Evolutionary conservation across 2,113 vertebrate genomes (phyloP).

Genomic region (Asarcornis scutulata): DNA sequence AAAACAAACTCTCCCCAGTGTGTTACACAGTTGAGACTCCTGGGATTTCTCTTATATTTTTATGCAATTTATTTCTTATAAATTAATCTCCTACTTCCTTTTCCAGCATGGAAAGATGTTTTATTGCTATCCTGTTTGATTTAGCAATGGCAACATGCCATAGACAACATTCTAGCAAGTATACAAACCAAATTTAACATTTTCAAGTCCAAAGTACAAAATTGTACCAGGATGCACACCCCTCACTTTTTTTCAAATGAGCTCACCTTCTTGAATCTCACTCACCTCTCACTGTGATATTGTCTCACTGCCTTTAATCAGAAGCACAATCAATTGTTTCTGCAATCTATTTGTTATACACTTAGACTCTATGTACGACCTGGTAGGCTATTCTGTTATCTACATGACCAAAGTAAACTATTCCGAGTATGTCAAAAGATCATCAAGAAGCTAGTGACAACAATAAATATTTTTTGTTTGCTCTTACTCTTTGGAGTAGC

Average conservation of each 20-base stretch:
- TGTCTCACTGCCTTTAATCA: not conserved
- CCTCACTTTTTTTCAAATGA: not conserved
- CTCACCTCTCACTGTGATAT: not conserved
- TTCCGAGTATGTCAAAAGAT: constrained; percentile 28
- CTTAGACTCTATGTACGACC: not conserved
- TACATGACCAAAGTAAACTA: constrained; percentile 19
- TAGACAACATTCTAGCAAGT: not conserved
- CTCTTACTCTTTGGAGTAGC: not conserved
- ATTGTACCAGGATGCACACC: not conserved
- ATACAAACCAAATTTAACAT: constrained; percentile 8
- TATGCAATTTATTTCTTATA: constrained; percentile 41
- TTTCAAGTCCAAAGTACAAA: not conserved
- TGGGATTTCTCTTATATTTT: constrained; percentile 13
- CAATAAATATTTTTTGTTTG: constrained; percentile 1
- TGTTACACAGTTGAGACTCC: not conserved
- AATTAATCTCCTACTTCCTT: constrained; percentile 53
- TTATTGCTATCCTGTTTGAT: constrained; percentile 14
- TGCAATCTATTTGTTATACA: not conserved
- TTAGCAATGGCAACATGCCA: constrained; percentile 15
- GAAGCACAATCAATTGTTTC: not conserved
- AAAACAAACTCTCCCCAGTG: constrained; percentile 15
- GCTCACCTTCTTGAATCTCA: not conserved
- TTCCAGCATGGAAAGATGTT: not conserved
- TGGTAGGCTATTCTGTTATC: constrained; percentile 35
- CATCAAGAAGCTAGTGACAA: not conserved